phyloP scores from a whole-genome alignment of 2,888 invertebrate genomes.

The Netelia inedita region DNA sequence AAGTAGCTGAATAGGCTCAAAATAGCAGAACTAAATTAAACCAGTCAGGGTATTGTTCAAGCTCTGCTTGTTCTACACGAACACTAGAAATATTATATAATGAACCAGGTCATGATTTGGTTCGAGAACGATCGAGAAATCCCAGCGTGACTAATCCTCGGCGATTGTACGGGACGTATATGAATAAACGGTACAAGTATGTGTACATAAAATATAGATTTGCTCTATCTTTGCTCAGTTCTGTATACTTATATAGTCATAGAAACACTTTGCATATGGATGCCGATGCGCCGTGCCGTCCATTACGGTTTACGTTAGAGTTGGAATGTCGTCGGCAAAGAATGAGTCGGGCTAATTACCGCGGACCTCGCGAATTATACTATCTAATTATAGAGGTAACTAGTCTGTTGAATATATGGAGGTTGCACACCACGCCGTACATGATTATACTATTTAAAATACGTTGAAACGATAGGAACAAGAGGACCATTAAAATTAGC shows the following conservation, averaged over 20 bases:
- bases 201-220: neutral
- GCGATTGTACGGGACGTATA: neutral
- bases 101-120: constrained; percentile 45
- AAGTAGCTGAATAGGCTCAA: too few species aligned
- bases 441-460: constrained; percentile 83
- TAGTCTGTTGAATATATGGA: constrained; percentile 32
- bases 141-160: constrained; percentile 77
- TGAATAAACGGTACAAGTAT: neutral
- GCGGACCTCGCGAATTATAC: constrained; percentile 69
- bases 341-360: constrained; percentile 74
- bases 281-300: constrained; percentile 77
- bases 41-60: too few species aligned
- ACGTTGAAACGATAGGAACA: constrained; percentile 47
- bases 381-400: constrained; percentile 52
- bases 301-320: constrained; percentile 78
- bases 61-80: too few species aligned
- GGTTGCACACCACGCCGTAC: constrained; percentile 61
- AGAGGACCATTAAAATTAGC: neutral
- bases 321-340: constrained; percentile 70
- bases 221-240: neutral
- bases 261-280: constrained; percentile 79
- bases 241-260: neutral
- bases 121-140: constrained; percentile 57
- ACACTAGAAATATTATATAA: neutral
- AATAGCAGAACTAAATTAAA: too few species aligned